Evolutionary conservation across 2,888 invertebrate species (phyloP), one percentile per base, ranked within the genome.

Genomic region (Tribolium freemani): DNA sequence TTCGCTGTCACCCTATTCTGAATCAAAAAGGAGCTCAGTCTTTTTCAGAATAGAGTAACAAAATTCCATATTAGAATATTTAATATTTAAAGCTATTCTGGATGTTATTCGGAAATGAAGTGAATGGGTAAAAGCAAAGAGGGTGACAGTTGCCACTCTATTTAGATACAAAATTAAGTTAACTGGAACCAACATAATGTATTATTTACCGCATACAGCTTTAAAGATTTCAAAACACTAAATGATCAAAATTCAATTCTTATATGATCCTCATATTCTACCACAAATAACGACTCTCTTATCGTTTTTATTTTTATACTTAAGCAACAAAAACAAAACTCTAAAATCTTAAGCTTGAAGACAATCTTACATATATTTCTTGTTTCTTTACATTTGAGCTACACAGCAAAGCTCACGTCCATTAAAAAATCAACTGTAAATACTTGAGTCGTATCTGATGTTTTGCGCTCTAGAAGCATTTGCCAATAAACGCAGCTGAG

Each of bases 121-220:
- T 57, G 67, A 67, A 56, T 67, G 69, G 60, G 58, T 69, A 69
- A 53, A 60, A 69, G 58, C 53, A 60, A 69, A 69, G 58, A 69
- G 69, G 69, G 60, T 69, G 69, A 69, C 69, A 60, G 67, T 67
- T 58, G 53, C 53, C 60, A 69, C 61, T 69, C 69, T 69, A 54
- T 63, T 69, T 69, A 61, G 63, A 45, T 63, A 69, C 54, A 26
- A 69, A 69, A 69, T 69, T 63, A 61, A 69, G 56, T 69, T 69
- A 63, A 30, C 54, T 45, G 61, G 20, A 69, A 69, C 63, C 69
- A 21, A 54, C 53, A 54, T 69, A 63, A 69, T 69, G 69, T 69
- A 69, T 69, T 69, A 69, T 69, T 69, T 69, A 63, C 63, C 63
- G n/a, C 63, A 63, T 20, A 31, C 54, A 54, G 69, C 69, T 61